These are phyloP conservation scores for Melanostigma gelatinosum DNA, from an alignment of 2,113 vertebrate genomes.

Conservation along the genomic window DNA sequence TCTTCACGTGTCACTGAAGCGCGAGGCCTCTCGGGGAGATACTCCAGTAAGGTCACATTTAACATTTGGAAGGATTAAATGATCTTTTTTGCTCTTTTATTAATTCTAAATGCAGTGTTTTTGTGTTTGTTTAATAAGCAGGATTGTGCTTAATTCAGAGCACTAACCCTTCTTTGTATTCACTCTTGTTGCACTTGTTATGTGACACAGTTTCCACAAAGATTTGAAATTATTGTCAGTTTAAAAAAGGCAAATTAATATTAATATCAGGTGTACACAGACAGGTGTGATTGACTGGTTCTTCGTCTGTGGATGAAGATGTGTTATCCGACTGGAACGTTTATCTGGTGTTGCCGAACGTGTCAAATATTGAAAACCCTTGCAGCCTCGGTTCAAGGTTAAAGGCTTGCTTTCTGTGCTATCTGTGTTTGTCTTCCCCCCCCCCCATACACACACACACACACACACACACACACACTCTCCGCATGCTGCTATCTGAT, in stretches of 20 bases:
- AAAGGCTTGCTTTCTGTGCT: too few species aligned
- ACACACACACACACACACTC: not conserved
- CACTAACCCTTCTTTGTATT: not conserved
- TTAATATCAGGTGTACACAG: not conserved
- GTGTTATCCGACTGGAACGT: not conserved
- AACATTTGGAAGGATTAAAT: not conserved
- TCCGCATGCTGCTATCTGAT: slow-evolving; percentile 3
- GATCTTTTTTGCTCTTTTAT: too few species aligned
- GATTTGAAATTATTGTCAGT: not conserved
- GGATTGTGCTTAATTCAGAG: not conserved
- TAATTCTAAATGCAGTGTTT: not conserved
- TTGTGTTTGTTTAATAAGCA: not conserved
- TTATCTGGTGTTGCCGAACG: not conserved
- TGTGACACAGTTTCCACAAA: not conserved
- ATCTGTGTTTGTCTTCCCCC: not conserved
- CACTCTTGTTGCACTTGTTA: too few species aligned
- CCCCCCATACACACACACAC: too few species aligned
- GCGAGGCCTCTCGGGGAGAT: slow-evolving; percentile 12
- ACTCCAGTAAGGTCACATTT: not conserved
- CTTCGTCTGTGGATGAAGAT: not conserved
- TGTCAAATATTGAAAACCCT: not conserved
- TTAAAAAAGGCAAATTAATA: not conserved
- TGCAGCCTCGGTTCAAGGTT: not conserved
- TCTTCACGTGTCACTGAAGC: slow-evolving; percentile 33
- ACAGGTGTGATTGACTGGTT: not conserved